Evolutionary conservation across 1,140 invertebrate genomes (phyloP), one percentile per base, ranked within the genome.

Genomic region (Drosophila ananassae): DNA sequence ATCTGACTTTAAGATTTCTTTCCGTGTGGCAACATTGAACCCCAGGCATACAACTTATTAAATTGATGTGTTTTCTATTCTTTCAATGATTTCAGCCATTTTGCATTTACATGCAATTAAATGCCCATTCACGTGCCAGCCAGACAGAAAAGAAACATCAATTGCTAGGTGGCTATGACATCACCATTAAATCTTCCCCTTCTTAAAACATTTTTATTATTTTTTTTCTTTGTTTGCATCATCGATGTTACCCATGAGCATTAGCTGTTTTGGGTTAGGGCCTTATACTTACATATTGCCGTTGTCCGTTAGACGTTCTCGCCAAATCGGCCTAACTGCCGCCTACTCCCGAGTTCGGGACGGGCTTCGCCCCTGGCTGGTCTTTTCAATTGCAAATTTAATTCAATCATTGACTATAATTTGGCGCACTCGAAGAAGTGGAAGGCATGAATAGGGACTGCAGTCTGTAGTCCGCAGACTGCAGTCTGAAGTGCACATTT

Each of bases 361-460:
- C 69, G 77, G 81, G 57, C 58, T 28, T 57, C 57, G 62, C 72
- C 79, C 51, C 32, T 57, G 50, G 53, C 37, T 28, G 58, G 69
- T 69, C 63, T 87, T 89, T 89, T 89, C 84, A 83, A 89, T 89
- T 89, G 83, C 83, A 89, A 89, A 89, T 89, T 89, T 87, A 89
- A 89, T 89, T 89, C 83, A 89, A 89, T 89, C 84, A 89, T 83
- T 89, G 83, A 68, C 83, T 89, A 73, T 83, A 89, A 89, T 89
- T 89, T 89, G 83, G 84, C 84, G 77, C 79, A 83, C 83, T 79
- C 73, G 46, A 21, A 41, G 37, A 34, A 37, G 57, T 12, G 39
- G 58, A 62, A 58, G 58, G 39, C 46, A 48, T 37, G 32, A 37
- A 62, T 24, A 24, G 50, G 41, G 30, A 73, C 46, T 60, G 22